Evolutionary conservation across 2,797 vertebrate genomes (phyloP), one percentile per base, ranked within the genome.

Genomic region (Acrossocheilus fasciatus): DNA sequence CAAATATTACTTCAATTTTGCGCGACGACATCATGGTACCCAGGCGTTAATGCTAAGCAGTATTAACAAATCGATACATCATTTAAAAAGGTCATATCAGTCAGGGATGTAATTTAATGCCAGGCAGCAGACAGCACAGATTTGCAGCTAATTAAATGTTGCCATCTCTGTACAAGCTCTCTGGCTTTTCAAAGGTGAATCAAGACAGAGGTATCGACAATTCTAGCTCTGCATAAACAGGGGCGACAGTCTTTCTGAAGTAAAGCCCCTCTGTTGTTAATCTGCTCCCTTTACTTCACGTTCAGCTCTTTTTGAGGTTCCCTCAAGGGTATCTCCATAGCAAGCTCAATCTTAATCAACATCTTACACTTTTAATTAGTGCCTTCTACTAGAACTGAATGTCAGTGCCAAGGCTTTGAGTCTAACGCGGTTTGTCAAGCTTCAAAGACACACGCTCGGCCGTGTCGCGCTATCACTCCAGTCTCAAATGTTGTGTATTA

Each of bases 31-130:
- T 36, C 57, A 36, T 41, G 81, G 77, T 80, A 72, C 30, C 64
- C 64, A 45, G 86, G 81, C 69, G 74, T 83, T 64, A 76, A 87
- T 81, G 80, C 80, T 75, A 54, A 89, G 91, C 81, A 70, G 72
- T 81, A 90, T 91, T 91, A 91, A 89, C 90, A 88, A 91, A 92
- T 92, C 89, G 86, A 91, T 92, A 89, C 75, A 83, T 89, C 84
- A 89, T 91, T 90, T 91, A 90, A 89, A 91, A 91, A 92, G 92
- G 92, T 91, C 92, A 92, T 72, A 76, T 84, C 82, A 77, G 84
- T 81, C 83, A 84, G 87, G 88, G 80, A 82, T 84, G 84, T 86
- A 68, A 82, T 86, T 81, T 85, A 91, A 90, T 87, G 82, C 81
- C 15, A 82, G 54, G 14, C 47, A 82, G 75, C 77, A 86, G 57